These are phyloP conservation scores for Carollia perspicillata DNA, from an alignment of 2,113 vertebrate genomes.

Conservation along the genomic window DNA sequence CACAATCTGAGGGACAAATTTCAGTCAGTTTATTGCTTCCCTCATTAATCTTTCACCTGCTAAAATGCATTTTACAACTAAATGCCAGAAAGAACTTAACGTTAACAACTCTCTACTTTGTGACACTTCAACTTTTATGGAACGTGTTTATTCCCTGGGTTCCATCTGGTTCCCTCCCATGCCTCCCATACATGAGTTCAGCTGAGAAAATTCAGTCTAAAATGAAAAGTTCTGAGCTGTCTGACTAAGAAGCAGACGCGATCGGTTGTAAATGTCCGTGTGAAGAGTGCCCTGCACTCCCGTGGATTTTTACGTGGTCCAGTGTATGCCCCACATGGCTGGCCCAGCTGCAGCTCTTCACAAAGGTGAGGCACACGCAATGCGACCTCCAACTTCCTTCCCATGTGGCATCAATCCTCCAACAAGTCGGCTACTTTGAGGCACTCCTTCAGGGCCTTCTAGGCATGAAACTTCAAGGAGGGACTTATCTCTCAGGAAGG, in stretches of 20 bases:
- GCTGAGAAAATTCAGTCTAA: neutral
- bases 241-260: neutral
- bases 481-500: neutral
- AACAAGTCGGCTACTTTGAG: neutral
- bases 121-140: slow-evolving; percentile 50
- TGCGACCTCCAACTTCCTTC: neutral
- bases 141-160: neutral
- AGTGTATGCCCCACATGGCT: fast-evolving
- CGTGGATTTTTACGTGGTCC: fast-evolving
- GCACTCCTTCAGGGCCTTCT: neutral
- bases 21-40: slow-evolving; percentile 17
- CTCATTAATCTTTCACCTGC: slow-evolving; percentile 61
- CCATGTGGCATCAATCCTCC: neutral
- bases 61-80: slow-evolving; percentile 63
- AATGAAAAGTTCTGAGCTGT: neutral
- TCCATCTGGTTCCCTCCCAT: neutral
- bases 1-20: slow-evolving; percentile 48
- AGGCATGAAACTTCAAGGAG: neutral
- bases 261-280: neutral
- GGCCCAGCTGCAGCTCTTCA: neutral
- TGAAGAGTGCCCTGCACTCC: fast-evolving
- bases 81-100: slow-evolving; percentile 51
- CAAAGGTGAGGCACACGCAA: neutral
- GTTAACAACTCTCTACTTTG: slow-evolving; percentile 40
- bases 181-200: neutral